Evolutionary conservation across 2,888 invertebrate species (phyloP).

Genomic region (Ceraclea dissimilis): DNA sequence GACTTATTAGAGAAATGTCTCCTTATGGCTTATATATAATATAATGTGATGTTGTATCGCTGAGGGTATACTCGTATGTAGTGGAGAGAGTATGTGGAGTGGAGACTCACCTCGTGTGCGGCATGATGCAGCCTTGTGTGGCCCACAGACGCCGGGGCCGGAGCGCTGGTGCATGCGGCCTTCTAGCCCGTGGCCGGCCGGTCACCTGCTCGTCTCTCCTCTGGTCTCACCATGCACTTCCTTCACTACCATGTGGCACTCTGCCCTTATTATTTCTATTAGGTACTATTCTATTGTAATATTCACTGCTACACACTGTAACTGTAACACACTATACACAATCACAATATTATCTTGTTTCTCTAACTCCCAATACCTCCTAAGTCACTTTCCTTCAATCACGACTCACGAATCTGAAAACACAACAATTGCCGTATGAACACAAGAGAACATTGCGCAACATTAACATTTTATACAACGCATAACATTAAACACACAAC

Average conservation of each 20-base stretch:
- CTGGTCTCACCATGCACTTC: conserved; percentile 8
- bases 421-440: conserved; percentile 10
- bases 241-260: conserved; percentile 7
- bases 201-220: conserved; percentile 10
- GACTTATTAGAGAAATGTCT: too few species aligned
- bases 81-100: too few species aligned
- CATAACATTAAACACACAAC: not conserved
- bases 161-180: conserved; percentile 18
- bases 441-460: not conserved
- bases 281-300: not conserved
- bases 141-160: conserved; percentile 10
- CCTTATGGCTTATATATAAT: too few species aligned
- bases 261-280: not conserved
- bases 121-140: not conserved
- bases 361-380: not conserved
- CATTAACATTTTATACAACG: not conserved
- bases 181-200: conserved; percentile 11
- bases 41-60: too few species aligned
- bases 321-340: not conserved
- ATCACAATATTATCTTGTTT: not conserved
- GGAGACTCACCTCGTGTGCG: not conserved
- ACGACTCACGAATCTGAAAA: conserved; percentile 17
- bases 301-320: not conserved
- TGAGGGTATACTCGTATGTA: not conserved
- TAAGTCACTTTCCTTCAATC: conserved; percentile 7